Conservation (phyloP, 2,888 invertebrate genomes). For the Dyspetes luteomarginatus region DNA sequence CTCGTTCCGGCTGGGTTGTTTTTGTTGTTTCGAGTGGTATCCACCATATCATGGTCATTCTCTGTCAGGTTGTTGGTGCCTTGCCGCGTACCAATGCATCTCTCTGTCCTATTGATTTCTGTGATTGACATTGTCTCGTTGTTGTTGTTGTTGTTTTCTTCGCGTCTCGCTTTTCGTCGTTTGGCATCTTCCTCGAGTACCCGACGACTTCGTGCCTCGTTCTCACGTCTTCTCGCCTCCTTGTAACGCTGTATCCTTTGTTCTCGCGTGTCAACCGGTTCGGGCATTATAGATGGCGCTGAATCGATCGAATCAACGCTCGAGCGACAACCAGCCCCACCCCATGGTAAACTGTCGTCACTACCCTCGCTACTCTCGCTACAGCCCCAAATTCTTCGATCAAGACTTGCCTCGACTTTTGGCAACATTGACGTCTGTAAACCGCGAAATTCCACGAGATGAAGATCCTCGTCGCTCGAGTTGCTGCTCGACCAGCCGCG, state of each 20-base stretch:
- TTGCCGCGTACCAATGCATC: neutral
- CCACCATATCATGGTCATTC: neutral
- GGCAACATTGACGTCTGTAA: slow-evolving; percentile 68
- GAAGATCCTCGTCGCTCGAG: slow-evolving; percentile 81
- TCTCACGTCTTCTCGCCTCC: slow-evolving; percentile 79
- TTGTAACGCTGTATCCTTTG: slow-evolving; percentile 81
- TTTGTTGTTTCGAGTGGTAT: neutral
- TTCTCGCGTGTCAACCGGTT: slow-evolving; percentile 77
- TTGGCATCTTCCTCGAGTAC: slow-evolving; percentile 80
- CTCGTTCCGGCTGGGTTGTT: neutral
- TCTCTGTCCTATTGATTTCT: slow-evolving; percentile 26
- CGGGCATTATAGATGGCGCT: slow-evolving; percentile 67
- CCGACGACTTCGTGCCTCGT: slow-evolving; percentile 79
- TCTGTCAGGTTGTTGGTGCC: neutral
- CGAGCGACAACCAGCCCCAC: slow-evolving; percentile 72
- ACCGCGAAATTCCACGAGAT: slow-evolving; percentile 55
- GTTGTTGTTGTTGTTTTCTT: slow-evolving; percentile 67
- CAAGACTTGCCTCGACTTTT: slow-evolving; percentile 63
- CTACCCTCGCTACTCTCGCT: slow-evolving; percentile 82
- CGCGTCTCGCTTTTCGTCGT: slow-evolving; percentile 73
- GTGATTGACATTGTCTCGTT: slow-evolving; percentile 34
- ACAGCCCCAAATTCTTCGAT: slow-evolving; percentile 78
- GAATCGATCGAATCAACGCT: slow-evolving; percentile 79
- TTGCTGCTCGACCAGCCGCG: slow-evolving; percentile 81
- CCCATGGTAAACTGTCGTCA: slow-evolving; percentile 81